Percentiles rank a stretch among this genome's conserved stretches.
Conservation (phyloP, 2,113 vertebrate genomes). For the Eubucco bourcierii region DNA sequence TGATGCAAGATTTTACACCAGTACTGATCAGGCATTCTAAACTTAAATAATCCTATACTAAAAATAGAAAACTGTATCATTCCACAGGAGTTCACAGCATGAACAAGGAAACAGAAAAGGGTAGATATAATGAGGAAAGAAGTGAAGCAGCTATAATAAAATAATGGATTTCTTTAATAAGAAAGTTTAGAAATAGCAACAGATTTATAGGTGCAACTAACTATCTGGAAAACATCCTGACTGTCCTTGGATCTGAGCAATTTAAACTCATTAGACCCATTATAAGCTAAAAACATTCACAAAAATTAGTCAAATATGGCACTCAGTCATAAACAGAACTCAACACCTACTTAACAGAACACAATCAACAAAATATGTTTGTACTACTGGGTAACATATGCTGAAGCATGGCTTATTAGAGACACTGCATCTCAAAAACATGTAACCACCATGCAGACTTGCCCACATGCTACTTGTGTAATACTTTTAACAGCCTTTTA, state of each 20-base stretch:
- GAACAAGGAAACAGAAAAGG: neutral
- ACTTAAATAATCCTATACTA: constrained; percentile 5
- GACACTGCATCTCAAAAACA: neutral
- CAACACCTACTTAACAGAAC: neutral
- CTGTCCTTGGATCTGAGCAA: neutral
- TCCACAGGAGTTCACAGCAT: neutral
- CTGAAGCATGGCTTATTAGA: neutral
- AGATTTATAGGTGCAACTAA: neutral
- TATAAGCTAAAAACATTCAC: neutral
- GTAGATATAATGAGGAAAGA: neutral
- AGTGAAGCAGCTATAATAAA: neutral
- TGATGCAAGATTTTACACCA: neutral
- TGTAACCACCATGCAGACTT: neutral
- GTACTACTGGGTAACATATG: neutral
- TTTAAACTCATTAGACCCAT: neutral
- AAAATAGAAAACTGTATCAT: constrained; percentile 1
- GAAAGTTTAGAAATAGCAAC: neutral
- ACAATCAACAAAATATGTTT: neutral
- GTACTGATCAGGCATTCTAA: neutral
- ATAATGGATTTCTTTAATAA: neutral
- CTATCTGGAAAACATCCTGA: neutral
- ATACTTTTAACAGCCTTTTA: neutral
- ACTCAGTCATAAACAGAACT: neutral
- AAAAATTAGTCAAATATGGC: neutral
- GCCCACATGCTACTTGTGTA: neutral